A percentile compares a stretch with the other conserved stretches of the same genome.
Conservation (phyloP, 2,888 invertebrate genomes). For the Plagodis pulveraria region DNA sequence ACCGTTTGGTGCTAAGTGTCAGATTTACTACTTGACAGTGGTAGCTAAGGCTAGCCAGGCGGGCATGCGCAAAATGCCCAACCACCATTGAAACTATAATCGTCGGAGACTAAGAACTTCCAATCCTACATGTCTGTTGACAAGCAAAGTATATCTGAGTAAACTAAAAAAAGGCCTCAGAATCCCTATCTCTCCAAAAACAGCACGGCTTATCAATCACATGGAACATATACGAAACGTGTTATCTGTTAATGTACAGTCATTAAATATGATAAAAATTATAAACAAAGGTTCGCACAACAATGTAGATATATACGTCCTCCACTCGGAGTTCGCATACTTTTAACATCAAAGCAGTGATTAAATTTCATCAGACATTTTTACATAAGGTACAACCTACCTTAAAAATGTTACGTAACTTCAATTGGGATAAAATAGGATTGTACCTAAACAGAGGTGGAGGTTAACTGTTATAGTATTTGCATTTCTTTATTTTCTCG, state of each 20-base stretch:
- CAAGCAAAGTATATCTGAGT: too few species aligned
- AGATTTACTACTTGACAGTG: too few species aligned
- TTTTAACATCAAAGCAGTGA: constrained; percentile 35
- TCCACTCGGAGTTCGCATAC: constrained; percentile 13
- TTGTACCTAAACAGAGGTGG: too few species aligned
- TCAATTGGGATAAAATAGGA: neutral
- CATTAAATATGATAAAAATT: constrained; percentile 29
- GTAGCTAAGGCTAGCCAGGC: too few species aligned
- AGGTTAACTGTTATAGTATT: too few species aligned
- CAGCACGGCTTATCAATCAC: constrained; percentile 19
- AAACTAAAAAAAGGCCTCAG: neutral
- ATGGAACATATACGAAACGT: constrained; percentile 17
- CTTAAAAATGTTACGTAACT: neutral
- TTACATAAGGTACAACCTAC: neutral
- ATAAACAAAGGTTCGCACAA: constrained; percentile 37
- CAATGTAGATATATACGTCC: constrained; percentile 28
- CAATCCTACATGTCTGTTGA: too few species aligned
- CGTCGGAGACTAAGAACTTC: too few species aligned
- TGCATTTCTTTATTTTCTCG: too few species aligned
- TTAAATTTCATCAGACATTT: constrained; percentile 43
- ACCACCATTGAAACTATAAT: too few species aligned
- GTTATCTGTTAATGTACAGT: constrained; percentile 29
- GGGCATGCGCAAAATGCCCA: too few species aligned
- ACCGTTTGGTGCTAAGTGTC: too few species aligned
- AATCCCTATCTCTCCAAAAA: constrained; percentile 36